Evolutionary conservation across 2,888 invertebrate genomes (phyloP).

Genomic region (Drosophila cyrtoloma): DNA sequence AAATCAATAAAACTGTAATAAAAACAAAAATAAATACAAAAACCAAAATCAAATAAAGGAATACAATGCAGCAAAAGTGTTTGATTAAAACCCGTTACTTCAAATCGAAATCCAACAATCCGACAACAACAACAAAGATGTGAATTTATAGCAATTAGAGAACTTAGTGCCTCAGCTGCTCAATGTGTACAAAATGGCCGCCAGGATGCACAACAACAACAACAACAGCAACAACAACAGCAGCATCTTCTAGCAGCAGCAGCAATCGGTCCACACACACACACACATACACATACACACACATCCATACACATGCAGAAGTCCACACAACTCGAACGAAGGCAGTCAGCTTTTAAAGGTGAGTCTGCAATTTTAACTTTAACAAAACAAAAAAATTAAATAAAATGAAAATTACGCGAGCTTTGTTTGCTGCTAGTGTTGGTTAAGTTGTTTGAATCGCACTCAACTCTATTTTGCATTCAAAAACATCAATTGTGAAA

Average conservation of each 20-base stretch:
- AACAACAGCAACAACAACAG: slow-evolving; percentile 35
- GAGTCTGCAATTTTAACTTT: slow-evolving; percentile 50
- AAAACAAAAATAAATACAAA: slow-evolving; percentile 11
- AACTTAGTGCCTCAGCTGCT: slow-evolving; percentile 55
- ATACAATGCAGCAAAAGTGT: slow-evolving; percentile 62
- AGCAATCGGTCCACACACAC: slow-evolving; percentile 38
- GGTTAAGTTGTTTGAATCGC: slow-evolving; percentile 10
- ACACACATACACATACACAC: slow-evolving; percentile 25
- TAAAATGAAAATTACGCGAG: slow-evolving; percentile 12
- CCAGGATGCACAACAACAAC: slow-evolving; percentile 68
- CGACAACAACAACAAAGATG: slow-evolving; percentile 49
- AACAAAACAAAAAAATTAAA: background rate
- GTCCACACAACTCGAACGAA: slow-evolving; percentile 12
- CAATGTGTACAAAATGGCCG: slow-evolving; percentile 69
- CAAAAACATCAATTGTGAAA: background rate
- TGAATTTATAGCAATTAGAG: slow-evolving; percentile 42
- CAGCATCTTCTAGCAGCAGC: slow-evolving; percentile 46
- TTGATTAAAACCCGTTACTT: slow-evolving; percentile 42
- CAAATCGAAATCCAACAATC: slow-evolving; percentile 26
- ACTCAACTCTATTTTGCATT: background rate
- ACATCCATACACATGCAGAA: slow-evolving; percentile 33
- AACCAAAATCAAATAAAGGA: background rate
- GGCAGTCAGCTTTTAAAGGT: slow-evolving; percentile 64
- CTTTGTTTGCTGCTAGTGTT: slow-evolving; percentile 9
- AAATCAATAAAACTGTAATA: slow-evolving; percentile 60